These are phyloP conservation scores for Xylophagus ater DNA, from an alignment of 2,888 invertebrate species.

Conservation along the genomic window DNA sequence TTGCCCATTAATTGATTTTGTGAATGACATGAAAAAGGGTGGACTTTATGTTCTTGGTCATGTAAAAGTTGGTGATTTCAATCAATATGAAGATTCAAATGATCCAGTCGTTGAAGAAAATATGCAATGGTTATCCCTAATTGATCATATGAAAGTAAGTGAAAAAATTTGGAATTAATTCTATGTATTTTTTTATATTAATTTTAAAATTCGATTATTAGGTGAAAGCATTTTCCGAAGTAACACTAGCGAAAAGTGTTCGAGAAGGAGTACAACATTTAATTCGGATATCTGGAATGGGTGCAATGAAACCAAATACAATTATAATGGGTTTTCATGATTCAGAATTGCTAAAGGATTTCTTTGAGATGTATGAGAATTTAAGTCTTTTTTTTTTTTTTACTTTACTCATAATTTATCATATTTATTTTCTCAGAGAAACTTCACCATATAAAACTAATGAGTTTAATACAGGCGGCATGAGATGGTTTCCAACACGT, in stretches of 20 bases:
- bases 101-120: constrained; percentile 70
- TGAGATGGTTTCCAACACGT: constrained; percentile 45
- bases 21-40: constrained; percentile 95
- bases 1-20: constrained; percentile 89
- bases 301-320: constrained; percentile 99
- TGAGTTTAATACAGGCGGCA: constrained; percentile 43
- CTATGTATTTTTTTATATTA: neutral
- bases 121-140: constrained; percentile 82
- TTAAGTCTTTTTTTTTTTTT: neutral
- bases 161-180: constrained; percentile 18
- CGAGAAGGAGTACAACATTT: constrained; percentile 88
- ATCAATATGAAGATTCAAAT: constrained; percentile 39
- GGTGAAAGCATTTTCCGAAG: constrained; percentile 93
- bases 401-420: too few species aligned
- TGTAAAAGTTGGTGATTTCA: constrained; percentile 53
- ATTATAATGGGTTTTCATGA: constrained; percentile 92
- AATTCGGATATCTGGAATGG: constrained; percentile 82
- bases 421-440: constrained; percentile 42
- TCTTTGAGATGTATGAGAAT: constrained; percentile 58
- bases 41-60: constrained; percentile 82
- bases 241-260: constrained; percentile 76
- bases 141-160: constrained; percentile 79
- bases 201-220: constrained; percentile 26
- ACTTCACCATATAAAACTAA: constrained; percentile 50
- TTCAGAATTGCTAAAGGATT: constrained; percentile 59